Evolutionary conservation across 1,140 invertebrate genomes (phyloP).

Genomic region (Brachystomella parvula): DNA sequence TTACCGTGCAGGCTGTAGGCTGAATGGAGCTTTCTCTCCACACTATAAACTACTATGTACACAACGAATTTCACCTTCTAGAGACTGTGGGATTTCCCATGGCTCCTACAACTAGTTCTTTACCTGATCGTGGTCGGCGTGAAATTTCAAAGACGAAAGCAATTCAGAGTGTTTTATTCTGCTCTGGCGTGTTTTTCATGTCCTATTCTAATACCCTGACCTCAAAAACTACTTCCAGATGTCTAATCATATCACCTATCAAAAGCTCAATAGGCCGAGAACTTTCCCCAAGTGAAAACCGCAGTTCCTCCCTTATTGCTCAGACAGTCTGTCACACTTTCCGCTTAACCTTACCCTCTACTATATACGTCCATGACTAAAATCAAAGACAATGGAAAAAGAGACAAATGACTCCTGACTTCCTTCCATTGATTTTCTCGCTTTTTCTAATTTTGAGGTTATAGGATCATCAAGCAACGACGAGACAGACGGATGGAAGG

Average conservation of each 20-base stretch:
- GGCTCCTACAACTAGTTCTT: not conserved
- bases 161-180: not conserved
- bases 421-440: not conserved
- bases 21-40: no score
- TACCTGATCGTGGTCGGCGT: not conserved
- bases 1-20: no score
- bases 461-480: no score
- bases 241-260: constrained; percentile 33
- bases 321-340: no score
- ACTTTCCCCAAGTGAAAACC: not conserved
- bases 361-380: constrained; percentile 23
- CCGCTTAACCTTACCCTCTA: constrained; percentile 26
- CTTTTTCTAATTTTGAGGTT: not conserved
- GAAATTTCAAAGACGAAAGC: not conserved
- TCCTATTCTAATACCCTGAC: constrained; percentile 17
- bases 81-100: no score
- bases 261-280: not conserved
- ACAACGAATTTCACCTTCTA: no score
- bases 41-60: no score
- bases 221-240: constrained; percentile 35
- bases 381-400: constrained; percentile 25
- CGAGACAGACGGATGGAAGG: no score
- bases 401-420: constrained; percentile 32
- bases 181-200: not conserved
- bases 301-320: no score